A percentile compares a stretch with the other conserved stretches of the same genome.
Evolutionary conservation across 2,113 vertebrate genomes (phyloP).

Genomic region (Furnarius figulus): DNA sequence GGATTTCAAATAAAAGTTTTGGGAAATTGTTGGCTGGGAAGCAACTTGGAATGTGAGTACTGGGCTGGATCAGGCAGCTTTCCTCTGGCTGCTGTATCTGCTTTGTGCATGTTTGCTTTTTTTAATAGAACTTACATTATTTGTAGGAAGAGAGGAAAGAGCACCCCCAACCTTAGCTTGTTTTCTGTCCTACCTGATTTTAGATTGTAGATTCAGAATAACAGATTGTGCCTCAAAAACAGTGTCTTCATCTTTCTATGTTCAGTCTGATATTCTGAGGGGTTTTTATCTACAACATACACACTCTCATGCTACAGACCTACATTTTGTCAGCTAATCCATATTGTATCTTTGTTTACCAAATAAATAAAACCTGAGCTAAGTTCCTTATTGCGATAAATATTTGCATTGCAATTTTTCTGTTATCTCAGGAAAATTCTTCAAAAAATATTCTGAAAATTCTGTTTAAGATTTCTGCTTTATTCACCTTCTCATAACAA

Average conservation of each 20-base stretch:
- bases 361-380: background rate
- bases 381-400: background rate
- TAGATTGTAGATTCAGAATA: background rate
- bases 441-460: background rate
- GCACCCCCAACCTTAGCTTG: background rate
- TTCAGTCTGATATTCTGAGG: background rate
- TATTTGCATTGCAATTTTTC: background rate
- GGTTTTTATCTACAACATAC: background rate
- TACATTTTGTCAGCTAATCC: background rate
- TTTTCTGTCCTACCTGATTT: background rate
- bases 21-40: background rate
- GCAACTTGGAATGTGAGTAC: background rate
- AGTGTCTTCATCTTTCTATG: background rate
- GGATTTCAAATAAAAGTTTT: conserved; percentile 6
- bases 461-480: background rate
- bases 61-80: background rate
- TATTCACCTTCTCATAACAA: background rate
- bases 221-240: background rate
- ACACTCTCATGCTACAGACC: background rate
- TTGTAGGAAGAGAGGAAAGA: background rate
- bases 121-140: background rate
- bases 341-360: background rate
- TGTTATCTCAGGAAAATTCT: background rate
- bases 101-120: background rate
- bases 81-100: background rate